Conservation (phyloP, 1,140 invertebrate species). For the Bombus soroeensis region DNA sequence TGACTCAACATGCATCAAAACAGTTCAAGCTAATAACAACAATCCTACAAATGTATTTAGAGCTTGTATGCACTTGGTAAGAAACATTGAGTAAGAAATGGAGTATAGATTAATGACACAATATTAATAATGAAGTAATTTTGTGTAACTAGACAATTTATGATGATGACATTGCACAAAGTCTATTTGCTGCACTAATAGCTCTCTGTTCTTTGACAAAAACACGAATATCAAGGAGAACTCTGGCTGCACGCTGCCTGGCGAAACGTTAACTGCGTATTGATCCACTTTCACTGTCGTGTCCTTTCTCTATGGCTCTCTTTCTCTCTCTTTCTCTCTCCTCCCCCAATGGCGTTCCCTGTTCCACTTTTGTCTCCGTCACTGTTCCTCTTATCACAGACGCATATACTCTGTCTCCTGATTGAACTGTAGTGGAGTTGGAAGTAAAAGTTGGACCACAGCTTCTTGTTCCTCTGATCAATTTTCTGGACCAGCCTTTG, state of each 20-base stretch:
- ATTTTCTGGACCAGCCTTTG: not conserved
- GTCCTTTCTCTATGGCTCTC: conserved; percentile 60
- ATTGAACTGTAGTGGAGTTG: not conserved
- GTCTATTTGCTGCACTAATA: not conserved
- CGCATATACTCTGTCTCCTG: too few species aligned
- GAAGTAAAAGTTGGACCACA: not conserved
- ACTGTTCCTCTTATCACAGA: not conserved
- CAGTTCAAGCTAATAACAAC: not conserved
- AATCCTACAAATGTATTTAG: not conserved
- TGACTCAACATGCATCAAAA: not conserved
- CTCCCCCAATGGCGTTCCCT: not conserved
- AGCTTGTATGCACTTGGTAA: not conserved
- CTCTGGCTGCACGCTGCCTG: conserved; percentile 42
- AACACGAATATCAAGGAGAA: conserved; percentile 14
- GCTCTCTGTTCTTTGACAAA: not conserved
- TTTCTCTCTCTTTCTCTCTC: conserved; percentile 39
- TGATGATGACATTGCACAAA: not conserved
- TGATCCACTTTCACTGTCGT: conserved; percentile 80
- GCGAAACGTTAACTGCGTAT: conserved; percentile 70
- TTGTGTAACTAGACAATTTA: not conserved
- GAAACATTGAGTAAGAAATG: not conserved
- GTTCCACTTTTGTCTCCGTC: not conserved
- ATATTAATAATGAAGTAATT: not conserved
- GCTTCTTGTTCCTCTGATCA: not conserved
- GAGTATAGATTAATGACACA: not conserved